These are phyloP conservation scores for Fulmarus glacialis DNA, from an alignment of 2,113 vertebrate genomes.

Conservation along the genomic window DNA sequence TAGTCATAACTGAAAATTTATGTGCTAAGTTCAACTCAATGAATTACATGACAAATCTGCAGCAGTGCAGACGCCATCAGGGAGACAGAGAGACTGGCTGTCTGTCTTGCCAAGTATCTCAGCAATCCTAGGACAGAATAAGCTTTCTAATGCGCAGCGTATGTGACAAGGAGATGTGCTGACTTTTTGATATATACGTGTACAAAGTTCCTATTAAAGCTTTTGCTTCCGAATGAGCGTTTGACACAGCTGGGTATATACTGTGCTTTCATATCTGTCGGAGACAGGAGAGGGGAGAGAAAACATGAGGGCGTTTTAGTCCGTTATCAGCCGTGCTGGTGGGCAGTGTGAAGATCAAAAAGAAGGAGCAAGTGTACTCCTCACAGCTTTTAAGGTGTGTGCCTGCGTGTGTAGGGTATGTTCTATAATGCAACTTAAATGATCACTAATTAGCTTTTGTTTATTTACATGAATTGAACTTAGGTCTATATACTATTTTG, in stretches of 20 bases:
- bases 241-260: neutral
- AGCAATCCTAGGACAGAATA: slow-evolving; percentile 15
- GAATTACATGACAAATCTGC: slow-evolving; percentile 44
- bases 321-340: neutral
- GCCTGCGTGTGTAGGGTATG: neutral
- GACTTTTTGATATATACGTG: neutral
- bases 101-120: slow-evolving; percentile 60
- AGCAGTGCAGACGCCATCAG: slow-evolving; percentile 42
- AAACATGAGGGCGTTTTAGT: neutral
- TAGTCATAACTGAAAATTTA: slow-evolving; percentile 55
- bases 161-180: slow-evolving; percentile 9
- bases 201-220: neutral
- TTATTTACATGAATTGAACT: neutral
- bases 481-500: neutral
- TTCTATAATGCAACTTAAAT: neutral
- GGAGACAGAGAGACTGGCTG: slow-evolving; percentile 41
- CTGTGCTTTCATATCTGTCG: neutral
- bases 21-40: slow-evolving; percentile 18
- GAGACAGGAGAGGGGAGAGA: neutral
- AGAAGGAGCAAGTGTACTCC: neutral
- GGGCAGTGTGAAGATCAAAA: neutral
- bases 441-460: neutral
- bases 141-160: neutral
- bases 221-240: neutral
- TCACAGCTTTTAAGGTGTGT: neutral